These are phyloP conservation scores for Caenorhabditis afra DNA, from an alignment of 2,888 invertebrate species.

Conservation along the genomic window DNA sequence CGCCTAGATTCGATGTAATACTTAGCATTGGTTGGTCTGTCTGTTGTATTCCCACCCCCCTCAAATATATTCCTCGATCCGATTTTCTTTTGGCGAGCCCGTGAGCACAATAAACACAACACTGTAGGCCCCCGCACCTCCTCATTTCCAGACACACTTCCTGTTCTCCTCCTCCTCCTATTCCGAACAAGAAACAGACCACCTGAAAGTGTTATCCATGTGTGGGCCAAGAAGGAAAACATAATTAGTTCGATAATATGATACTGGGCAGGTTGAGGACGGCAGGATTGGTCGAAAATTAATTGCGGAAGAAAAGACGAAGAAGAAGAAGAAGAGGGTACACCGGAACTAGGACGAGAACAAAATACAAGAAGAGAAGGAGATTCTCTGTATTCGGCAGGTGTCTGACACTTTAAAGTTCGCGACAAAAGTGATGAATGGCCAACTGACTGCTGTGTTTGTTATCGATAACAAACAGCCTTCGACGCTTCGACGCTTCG, in stretches of 20 bases:
- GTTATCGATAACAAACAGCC: conserved; percentile 21
- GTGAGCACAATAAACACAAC: conserved; percentile 42
- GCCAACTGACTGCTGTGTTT: not conserved
- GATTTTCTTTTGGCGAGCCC: conserved; percentile 26
- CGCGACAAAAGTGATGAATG: conserved; percentile 1
- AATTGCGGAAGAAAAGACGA: conserved; percentile 22
- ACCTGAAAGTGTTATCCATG: conserved; percentile 25
- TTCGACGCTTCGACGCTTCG: too few relatives aligned
- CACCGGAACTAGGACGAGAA: conserved; percentile 34
- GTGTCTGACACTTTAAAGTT: conserved; percentile 28
- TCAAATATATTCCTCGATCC: conserved; percentile 19
- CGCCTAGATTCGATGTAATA: conserved; percentile 41
- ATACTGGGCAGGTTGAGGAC: conserved; percentile 45
- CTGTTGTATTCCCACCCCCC: conserved; percentile 11
- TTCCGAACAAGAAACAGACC: too few relatives aligned
- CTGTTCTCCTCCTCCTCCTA: conserved; percentile 3
- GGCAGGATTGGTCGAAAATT: conserved; percentile 36
- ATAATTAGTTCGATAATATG: conserved; percentile 55
- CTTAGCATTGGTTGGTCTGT: conserved; percentile 39
- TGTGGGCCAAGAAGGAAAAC: conserved; percentile 37
- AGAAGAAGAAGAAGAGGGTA: conserved; percentile 17
- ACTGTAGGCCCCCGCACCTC: not conserved
- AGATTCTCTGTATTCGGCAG: not conserved
- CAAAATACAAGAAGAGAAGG: conserved; percentile 14
- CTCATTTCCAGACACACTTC: not conserved